Evolutionary conservation across 1,140 invertebrate species (phyloP), one percentile per base, ranked within the genome.

Genomic region (Eurosta solidaginis): DNA sequence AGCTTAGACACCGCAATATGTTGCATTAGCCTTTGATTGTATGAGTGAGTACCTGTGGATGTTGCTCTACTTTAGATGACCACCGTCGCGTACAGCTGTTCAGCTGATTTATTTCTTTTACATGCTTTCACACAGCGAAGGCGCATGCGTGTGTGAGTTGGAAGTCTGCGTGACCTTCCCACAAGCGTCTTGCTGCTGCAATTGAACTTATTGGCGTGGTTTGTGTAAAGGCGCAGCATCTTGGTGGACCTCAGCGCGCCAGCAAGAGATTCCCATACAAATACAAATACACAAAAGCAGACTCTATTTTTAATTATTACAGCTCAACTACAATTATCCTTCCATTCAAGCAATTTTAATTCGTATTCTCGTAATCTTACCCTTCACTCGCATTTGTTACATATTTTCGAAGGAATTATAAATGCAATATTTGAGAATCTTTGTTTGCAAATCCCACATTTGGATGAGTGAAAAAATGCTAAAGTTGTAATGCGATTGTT

Each of bases 161-260:
- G n/a, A n/a, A n/a, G n/a, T n/a, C n/a, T n/a, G 45, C n/a, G 45
- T 47, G 45, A 17, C 7, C 50, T 52, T 52, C 25, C 7, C 7
- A 33, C n/a, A 59, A 27, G 14, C 52, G 22, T n/a, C n/a, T n/a
- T n/a, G n/a, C n/a, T n/a, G n/a, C 22, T 29, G 25, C 50, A 36
- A 63, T 29, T 36, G 54, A 42, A 68, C 33, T 68, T 68, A 68
- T 68, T 22, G 33, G 59, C 59, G 59, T 68, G 33, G n/a, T 68
- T 68, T 20, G 36, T 33, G 59, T 68, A 40, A 52, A n/a, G 4
- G 6, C 1, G 14, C 22, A 52, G 2, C 50, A 22, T n/a, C 5
- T 25, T 25, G 22, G 20, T 59, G 10, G n/a, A n/a, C 25, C 1
- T 49, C 3, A 59, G 29, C 2, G 3, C 33, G 22, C 0, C 33